Evolutionary conservation across 1,140 invertebrate species (phyloP), one percentile per base, ranked within the genome.

Genomic region (Hydropsyche tenuis): DNA sequence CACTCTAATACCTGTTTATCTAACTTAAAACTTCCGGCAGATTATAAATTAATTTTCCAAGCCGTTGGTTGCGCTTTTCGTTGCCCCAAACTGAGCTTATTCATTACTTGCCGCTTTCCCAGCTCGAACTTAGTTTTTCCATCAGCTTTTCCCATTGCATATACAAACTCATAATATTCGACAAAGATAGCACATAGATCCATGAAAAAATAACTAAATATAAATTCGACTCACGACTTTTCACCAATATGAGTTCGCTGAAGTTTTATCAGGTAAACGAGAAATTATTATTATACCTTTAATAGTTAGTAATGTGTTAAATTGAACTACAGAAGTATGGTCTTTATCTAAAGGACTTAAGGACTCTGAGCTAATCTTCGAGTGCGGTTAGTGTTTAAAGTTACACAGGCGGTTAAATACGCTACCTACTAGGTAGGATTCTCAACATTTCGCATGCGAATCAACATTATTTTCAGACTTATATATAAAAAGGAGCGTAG

Each of bases 41-140:
- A 68, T 68, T 68, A 68, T 68, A 68, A 68, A 68, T 68, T 68
- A 68, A 68, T 68, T 68, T 68, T 43, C 65, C 65, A 45, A 37
- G 16, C 65, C 43, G 65, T 68, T 68, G 43, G 20, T 16, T 16
- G 42, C 65, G 45, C 45, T 68, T 68, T 48, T 42, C 16, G 27
- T 42, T 42, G 30, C 30, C 51, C 4, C 51, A 11, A n/a, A 12
- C 51, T 3, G 22, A 60, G 23, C 23, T 22, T 37, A 37, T 37
- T 9, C 9, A 9, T 37, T 37, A 37, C 9, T 37, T 37, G 30
- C 9, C 30, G 9, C 30, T 37, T 4, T 9, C n/a, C n/a, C n/a
- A n/a, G n/a, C n/a, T n/a, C n/a, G n/a, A n/a, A 37, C 30, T 37
- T 4, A 37, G 30, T 37, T 37, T n/a, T n/a, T n/a, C n/a, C n/a